Conservation (phyloP, 2,797 vertebrate species). For the Melanotaenia trifasciata region DNA sequence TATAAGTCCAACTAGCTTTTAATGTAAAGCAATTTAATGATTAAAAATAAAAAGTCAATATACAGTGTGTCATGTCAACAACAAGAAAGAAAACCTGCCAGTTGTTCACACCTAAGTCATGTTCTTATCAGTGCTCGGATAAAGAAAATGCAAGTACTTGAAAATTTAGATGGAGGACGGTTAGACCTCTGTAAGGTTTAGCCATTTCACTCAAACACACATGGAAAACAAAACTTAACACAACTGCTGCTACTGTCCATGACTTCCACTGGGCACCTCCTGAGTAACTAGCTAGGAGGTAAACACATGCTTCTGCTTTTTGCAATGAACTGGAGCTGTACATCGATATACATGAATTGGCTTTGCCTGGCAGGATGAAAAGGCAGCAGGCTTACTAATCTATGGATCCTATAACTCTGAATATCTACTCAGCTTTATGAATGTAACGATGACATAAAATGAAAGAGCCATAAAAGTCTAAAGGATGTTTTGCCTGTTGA, state of each 20-base stretch:
- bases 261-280: conserved; percentile 60
- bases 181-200: conserved; percentile 44
- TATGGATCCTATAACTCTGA: conserved; percentile 13
- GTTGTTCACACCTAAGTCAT: conserved; percentile 49
- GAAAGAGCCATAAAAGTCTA: conserved; percentile 3
- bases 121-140: conserved; percentile 63
- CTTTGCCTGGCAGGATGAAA: conserved; percentile 43
- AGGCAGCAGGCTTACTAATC: conserved; percentile 28
- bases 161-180: conserved; percentile 47
- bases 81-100: conserved; percentile 44
- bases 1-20: conserved; percentile 61
- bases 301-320: conserved; percentile 54
- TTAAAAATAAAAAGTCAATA: conserved; percentile 20
- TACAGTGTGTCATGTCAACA: conserved; percentile 47
- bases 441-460: conserved; percentile 1
- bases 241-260: conserved; percentile 36
- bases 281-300: conserved; percentile 48
- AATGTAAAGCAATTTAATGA: conserved; percentile 64
- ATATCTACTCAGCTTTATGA: conserved; percentile 2
- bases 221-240: conserved; percentile 64
- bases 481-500: conserved; percentile 27
- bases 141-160: conserved; percentile 17
- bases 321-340: conserved; percentile 24
- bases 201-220: conserved; percentile 83
- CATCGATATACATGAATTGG: conserved; percentile 20